phyloP scores from a whole-genome alignment of 2,113 vertebrate genomes.

The Lethenteron reissneri region DNA sequence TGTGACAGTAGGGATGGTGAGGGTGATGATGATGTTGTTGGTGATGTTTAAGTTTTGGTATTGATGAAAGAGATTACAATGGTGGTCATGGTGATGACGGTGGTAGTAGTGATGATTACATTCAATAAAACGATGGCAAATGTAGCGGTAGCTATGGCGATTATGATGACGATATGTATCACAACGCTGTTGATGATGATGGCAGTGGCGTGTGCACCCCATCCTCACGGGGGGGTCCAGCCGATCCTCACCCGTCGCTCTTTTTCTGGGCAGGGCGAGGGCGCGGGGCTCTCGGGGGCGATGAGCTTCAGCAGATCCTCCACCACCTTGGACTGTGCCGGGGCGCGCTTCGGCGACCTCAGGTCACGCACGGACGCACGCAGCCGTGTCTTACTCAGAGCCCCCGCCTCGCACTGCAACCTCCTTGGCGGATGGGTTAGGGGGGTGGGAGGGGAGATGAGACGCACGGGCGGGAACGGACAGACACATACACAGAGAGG shows the following conservation, averaged over 20 bases:
- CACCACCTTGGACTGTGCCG: slow-evolving; percentile 61
- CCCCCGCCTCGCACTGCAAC: slow-evolving; percentile 3
- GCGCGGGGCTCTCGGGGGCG: slow-evolving; percentile 46
- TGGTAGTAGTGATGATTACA: neutral
- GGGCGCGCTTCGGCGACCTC: slow-evolving; percentile 42
- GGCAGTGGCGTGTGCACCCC: neutral
- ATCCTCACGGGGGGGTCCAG: neutral
- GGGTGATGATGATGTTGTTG: neutral
- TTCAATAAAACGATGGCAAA: neutral
- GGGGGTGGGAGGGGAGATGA: too few species aligned
- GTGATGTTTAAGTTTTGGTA: neutral
- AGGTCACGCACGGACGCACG: slow-evolving; percentile 61
- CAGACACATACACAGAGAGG: too few species aligned
- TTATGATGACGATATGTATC: neutral
- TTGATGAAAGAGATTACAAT: slow-evolving; percentile 2
- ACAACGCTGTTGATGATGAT: neutral
- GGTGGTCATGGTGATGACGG: neutral
- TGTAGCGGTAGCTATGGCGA: neutral
- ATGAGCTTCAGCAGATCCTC: slow-evolving; percentile 76
- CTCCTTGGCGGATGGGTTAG: neutral
- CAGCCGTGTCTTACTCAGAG: slow-evolving; percentile 38
- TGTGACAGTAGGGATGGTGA: neutral
- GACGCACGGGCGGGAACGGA: too few species aligned
- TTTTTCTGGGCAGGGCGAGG: slow-evolving; percentile 30
- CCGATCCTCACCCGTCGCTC: neutral